phyloP scores from a whole-genome alignment of 2,797 vertebrate species.

The Rhinichthys osculus region DNA sequence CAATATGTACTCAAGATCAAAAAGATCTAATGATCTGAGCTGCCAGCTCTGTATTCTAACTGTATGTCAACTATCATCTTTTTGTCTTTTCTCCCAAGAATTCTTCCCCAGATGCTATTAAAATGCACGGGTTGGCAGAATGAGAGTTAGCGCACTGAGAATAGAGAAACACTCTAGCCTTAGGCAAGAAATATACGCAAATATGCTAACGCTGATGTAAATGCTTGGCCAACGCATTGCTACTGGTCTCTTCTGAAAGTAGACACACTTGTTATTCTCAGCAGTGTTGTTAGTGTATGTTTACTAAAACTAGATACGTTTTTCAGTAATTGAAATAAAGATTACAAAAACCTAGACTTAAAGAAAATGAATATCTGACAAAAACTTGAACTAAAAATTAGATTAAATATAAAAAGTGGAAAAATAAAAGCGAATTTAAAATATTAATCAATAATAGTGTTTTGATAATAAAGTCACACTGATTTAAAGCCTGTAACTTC shows the following conservation, averaged over 20 bases:
- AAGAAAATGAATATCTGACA: not conserved
- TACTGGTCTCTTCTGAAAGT: constrained; percentile 13
- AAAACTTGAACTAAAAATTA: not conserved
- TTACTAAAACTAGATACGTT: not conserved
- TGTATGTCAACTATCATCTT: not conserved
- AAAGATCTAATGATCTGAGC: not conserved
- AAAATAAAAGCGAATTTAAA: not conserved
- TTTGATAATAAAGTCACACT: not conserved
- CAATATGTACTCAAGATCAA: not conserved
- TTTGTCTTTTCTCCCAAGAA: not conserved
- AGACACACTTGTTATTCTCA: constrained; percentile 15
- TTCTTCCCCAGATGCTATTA: constrained; percentile 28
- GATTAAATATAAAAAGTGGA: not conserved
- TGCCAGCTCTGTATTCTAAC: not conserved
- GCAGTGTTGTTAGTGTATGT: not conserved
- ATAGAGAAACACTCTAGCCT: constrained; percentile 32
- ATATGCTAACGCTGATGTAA: not conserved
- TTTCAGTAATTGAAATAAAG: not conserved
- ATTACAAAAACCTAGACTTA: not conserved
- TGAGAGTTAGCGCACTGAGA: not conserved
- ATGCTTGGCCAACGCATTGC: not conserved
- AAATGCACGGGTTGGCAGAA: constrained; percentile 5
- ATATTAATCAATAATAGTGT: not conserved
- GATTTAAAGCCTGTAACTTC: not conserved
- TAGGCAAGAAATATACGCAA: constrained; percentile 27